phyloP scores from a whole-genome alignment of 2,113 vertebrate species.

The Abramis brama region DNA sequence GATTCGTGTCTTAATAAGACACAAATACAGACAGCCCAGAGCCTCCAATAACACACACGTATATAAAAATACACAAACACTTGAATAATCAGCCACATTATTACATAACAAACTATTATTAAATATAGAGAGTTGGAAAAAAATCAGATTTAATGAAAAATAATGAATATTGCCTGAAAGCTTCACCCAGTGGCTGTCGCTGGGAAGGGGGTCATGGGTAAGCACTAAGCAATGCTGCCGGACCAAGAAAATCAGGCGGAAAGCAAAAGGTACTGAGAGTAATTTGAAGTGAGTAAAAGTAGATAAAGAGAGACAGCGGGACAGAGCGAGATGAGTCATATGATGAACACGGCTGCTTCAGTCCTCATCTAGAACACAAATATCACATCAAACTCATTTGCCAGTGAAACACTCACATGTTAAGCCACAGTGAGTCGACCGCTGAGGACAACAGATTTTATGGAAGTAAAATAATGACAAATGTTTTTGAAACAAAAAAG shows the following conservation, averaged over 20 bases:
- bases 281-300: constrained; percentile 24
- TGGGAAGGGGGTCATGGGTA: constrained; percentile 52
- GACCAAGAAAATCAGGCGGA: constrained; percentile 14
- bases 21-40: constrained; percentile 2
- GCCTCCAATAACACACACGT: constrained; percentile 35
- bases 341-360: not conserved
- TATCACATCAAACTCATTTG: constrained; percentile 34
- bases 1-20: constrained; percentile 32
- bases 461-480: no score
- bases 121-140: not conserved
- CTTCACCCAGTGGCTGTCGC: constrained; percentile 19
- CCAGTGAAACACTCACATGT: constrained; percentile 30
- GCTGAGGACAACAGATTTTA: not conserved
- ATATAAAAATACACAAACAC: constrained; percentile 29
- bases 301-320: constrained; percentile 11
- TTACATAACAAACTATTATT: constrained; percentile 61
- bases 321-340: constrained; percentile 17
- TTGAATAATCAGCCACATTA: constrained; percentile 63
- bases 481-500: no score
- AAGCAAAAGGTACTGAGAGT: constrained; percentile 2
- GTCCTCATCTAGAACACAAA: constrained; percentile 23
- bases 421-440: not conserved
- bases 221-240: not conserved
- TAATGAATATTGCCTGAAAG: not conserved
- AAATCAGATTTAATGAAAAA: not conserved